A percentile compares a stretch with the other conserved stretches of the same genome.
These are phyloP conservation scores for Ditylenchus dipsaci DNA, from an alignment of 1,140 invertebrate species.

Conservation along the genomic window DNA sequence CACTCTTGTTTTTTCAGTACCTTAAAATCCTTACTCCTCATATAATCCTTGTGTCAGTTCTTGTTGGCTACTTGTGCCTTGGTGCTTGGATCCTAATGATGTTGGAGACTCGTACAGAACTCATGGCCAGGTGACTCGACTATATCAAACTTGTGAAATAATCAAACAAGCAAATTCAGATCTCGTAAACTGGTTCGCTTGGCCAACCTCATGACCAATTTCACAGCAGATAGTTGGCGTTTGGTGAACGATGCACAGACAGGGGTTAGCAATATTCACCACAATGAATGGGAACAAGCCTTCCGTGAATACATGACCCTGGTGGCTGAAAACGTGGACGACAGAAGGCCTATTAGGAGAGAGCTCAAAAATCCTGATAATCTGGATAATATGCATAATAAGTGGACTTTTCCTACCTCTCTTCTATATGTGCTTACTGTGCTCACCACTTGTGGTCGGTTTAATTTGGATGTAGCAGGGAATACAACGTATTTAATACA, in stretches of 20 bases:
- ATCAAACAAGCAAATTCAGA: constrained; percentile 17
- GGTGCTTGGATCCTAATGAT: constrained; percentile 56
- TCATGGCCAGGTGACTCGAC: constrained; percentile 38
- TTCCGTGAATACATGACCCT: constrained; percentile 56
- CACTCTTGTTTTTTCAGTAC: too few relatives aligned
- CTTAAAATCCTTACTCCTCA: constrained; percentile 57
- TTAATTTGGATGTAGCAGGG: neutral
- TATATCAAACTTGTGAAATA: neutral
- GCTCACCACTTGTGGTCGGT: constrained; percentile 56
- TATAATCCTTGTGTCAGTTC: constrained; percentile 53
- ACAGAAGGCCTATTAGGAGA: constrained; percentile 50
- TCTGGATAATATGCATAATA: constrained; percentile 57
- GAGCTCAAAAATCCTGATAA: constrained; percentile 50
- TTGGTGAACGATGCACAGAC: constrained; percentile 52
- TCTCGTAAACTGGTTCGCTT: constrained; percentile 47
- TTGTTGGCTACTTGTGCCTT: constrained; percentile 55
- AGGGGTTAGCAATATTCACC: constrained; percentile 43
- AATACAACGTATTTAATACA: constrained; percentile 7
- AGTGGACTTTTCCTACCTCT: constrained; percentile 58
- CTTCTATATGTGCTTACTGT: constrained; percentile 56
- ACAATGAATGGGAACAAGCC: constrained; percentile 47
- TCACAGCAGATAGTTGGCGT: constrained; percentile 55
- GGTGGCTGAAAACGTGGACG: constrained; percentile 54
- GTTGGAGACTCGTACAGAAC: constrained; percentile 54
- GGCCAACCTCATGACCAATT: constrained; percentile 55